These are phyloP conservation scores for Drosophila neotestacea DNA, from an alignment of 2,888 invertebrate species.

Conservation along the genomic window DNA sequence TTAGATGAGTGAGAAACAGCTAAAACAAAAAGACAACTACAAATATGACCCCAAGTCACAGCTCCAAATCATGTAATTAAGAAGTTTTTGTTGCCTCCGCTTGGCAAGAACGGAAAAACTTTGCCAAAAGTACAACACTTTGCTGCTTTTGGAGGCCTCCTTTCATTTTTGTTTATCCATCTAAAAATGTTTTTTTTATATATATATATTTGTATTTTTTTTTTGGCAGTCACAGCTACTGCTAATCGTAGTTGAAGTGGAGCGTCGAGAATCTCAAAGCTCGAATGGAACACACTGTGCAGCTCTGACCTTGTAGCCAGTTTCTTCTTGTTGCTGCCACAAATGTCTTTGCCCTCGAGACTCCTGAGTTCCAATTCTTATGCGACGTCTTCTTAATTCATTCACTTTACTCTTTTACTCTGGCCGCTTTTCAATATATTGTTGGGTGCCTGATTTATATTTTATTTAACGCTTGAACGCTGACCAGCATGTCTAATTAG, in stretches of 20 bases:
- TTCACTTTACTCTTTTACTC: constrained; percentile 18
- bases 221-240: constrained; percentile 19
- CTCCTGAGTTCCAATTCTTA: constrained; percentile 3
- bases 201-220: constrained; percentile 1
- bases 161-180: constrained; percentile 53
- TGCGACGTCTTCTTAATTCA: constrained; percentile 15
- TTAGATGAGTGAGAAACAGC: constrained; percentile 17
- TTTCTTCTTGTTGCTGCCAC: constrained; percentile 24
- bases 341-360: constrained; percentile 48
- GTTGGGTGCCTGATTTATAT: constrained; percentile 48
- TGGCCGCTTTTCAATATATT: constrained; percentile 51
- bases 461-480: constrained; percentile 3
- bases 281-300: constrained; percentile 17
- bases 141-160: constrained; percentile 54
- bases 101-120: constrained; percentile 51
- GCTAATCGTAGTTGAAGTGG: constrained; percentile 25
- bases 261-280: constrained; percentile 41
- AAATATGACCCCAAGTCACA: constrained; percentile 37
- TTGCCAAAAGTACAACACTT: constrained; percentile 35
- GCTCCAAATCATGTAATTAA: constrained; percentile 67
- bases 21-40: constrained; percentile 16
- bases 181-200: constrained; percentile 2
- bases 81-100: constrained; percentile 35
- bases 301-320: constrained; percentile 57
- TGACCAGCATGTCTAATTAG: constrained; percentile 73